Base-by-base conservation (phyloP, 1,140 invertebrate genomes). In the Aphidius gifuensis region DNA sequence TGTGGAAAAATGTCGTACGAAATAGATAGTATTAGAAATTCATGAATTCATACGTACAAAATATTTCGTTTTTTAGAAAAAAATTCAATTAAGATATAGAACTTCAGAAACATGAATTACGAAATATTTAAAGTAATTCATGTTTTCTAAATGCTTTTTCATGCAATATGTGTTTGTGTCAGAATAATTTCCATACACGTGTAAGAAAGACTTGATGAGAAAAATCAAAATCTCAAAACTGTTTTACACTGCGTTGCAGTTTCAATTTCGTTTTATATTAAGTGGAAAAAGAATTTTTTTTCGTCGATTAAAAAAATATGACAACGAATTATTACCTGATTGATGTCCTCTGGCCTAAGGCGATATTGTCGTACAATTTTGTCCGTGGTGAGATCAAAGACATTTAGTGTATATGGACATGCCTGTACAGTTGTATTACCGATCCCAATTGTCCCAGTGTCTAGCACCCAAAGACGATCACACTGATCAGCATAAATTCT, bases 391-490 rank as follows among this genome's bases (percentile, higher is more conserved):
- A 92, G 75, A 74, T 92, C 90, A 64, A 89, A 92, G 1, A 92
- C 83, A 64, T 91, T 91, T 2, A 92, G 72, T 2, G 88, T 83
- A 62, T 85, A 85, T 0, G 90, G 90, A 68, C 90, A 92, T 2
- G 87, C 84, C 71, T 91, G 87, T 47, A 85, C 84, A 3, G 88
- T 89, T 3, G 87, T 89, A 63, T 88, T 87, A 21, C 87, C 89
- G 59, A 89, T 91, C 64, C 90, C 90, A 68, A 90, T 88, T 21
- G 90, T 92, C 60, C 91, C 91, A 5, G 89, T 89, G 70, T 92
- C 90, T 42, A 92, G 75, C 0, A 92, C 90, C 91, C 90, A 93
- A 0, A 93, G 82, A 61, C 91, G 82, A 61, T 91, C 87, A 71
- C 90, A 92, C 61, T 83, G 79, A 64, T 93, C 90, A 1, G 85